Evolutionary conservation across 2,797 vertebrate species (phyloP), one percentile per base, ranked within the genome.

Genomic region (Xyrichtys novacula): DNA sequence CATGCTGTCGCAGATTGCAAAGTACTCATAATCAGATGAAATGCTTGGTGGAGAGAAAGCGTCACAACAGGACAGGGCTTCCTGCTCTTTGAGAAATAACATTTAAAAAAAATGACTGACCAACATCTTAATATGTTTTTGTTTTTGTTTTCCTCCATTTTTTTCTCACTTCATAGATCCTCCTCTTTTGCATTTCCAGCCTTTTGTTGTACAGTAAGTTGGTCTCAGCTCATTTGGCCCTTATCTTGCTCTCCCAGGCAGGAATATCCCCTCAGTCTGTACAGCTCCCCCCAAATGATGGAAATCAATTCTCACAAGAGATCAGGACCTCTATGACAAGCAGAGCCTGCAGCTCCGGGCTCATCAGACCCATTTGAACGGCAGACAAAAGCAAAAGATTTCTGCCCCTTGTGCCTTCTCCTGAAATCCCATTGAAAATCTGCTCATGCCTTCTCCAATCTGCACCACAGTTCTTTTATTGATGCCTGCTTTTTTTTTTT

Each of bases 21-120:
- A 96, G 95, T 95, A 94, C 94, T 96, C 95, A 95, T 96, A 95
- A 97, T 96, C 96, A 95, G 95, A 94, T 92, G 93, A 96, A 96
- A 96, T 95, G 95, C 95, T 93, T 91, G 88, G 83, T 78, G 75
- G 81, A 84, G 84, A 84, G 92, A 95, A 93, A 89, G 94, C 92
- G 93, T 93, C 95, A 95, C 95, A 95, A 95, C 78, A 88, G 81
- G 90, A 87, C 83, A 55, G 69, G 78, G 73, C 80, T 85, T 91
- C 80, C 79, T 74, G 46, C 70, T 75, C 74, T 86, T 66, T 76
- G 74, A 83, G 75, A 81, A 80, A 74, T 55, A 77, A 79, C 71
- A 70, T 85, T 81, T 84, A 19, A 76, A 68, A 72, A 80, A 46
- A 23, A 61, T 42, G 59, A 84, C 75, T 48, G 54, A n/a, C 26